Conservation (phyloP, 2,113 vertebrate genomes). For the Aythya baeri region DNA sequence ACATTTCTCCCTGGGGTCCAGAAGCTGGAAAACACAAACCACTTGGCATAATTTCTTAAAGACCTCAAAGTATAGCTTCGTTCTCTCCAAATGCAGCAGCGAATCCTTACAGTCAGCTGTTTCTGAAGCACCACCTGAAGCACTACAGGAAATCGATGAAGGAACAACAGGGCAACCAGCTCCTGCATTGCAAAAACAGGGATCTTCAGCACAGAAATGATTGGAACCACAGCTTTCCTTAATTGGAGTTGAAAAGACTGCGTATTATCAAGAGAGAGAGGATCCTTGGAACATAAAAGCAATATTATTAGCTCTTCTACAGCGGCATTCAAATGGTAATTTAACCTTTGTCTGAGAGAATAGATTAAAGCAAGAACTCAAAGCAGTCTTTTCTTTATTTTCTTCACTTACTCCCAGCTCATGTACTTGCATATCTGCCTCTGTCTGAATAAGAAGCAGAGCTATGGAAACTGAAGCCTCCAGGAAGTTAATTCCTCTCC, state of each 20-base stretch:
- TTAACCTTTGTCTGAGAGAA: slow-evolving; percentile 36
- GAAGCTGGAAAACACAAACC: slow-evolving; percentile 34
- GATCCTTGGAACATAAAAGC: slow-evolving; percentile 19
- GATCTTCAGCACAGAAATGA: background rate
- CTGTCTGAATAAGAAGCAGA: slow-evolving; percentile 1
- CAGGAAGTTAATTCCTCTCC: background rate
- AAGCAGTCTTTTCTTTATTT: background rate
- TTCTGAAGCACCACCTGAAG: slow-evolving; percentile 40
- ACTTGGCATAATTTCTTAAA: slow-evolving; percentile 17
- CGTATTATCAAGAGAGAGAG: slow-evolving; percentile 8
- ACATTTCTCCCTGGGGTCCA: slow-evolving; percentile 17
- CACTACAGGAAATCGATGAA: background rate
- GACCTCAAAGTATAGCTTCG: background rate
- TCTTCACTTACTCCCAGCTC: background rate
- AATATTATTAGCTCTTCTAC: slow-evolving; percentile 53
- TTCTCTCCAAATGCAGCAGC: background rate
- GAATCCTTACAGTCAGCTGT: slow-evolving; percentile 6
- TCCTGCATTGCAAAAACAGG: background rate
- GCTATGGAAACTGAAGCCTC: slow-evolving; percentile 7
- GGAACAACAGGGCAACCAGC: background rate
- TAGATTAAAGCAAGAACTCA: slow-evolving; percentile 24
- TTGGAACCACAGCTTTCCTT: slow-evolving; percentile 23
- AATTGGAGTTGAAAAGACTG: slow-evolving; percentile 6
- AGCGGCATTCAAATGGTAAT: slow-evolving; percentile 53
- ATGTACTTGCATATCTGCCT: background rate